Evolutionary conservation across 2,888 invertebrate genomes (phyloP).

Genomic region (Acutogordius australiensis): DNA sequence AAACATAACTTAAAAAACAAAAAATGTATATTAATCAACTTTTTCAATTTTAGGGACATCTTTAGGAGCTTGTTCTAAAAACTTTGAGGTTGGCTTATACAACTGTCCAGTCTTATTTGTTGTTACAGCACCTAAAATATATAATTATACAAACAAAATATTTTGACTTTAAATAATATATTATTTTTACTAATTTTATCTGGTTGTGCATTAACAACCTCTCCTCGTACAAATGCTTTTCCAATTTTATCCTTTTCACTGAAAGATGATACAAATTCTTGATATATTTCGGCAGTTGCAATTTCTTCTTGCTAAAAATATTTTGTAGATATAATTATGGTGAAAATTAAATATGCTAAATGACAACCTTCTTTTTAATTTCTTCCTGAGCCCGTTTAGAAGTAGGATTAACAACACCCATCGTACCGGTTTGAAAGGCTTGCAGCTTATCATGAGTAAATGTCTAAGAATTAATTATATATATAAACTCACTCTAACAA

Average conservation of each 20-base stretch:
- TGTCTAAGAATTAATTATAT: too few species aligned
- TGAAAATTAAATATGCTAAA: constrained; percentile 13
- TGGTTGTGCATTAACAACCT: constrained; percentile 67
- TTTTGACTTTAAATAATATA: constrained; percentile 15
- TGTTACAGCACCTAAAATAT: constrained; percentile 18
- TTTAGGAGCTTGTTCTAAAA: constrained; percentile 20
- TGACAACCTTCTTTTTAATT: constrained; percentile 19
- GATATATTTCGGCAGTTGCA: constrained; percentile 39
- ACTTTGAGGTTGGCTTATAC: constrained; percentile 59
- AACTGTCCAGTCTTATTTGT: constrained; percentile 49
- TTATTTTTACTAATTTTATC: constrained; percentile 37
- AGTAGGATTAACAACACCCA: constrained; percentile 20
- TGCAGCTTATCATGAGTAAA: constrained; percentile 21
- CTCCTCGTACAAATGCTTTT: constrained; percentile 90
- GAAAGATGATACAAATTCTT: constrained; percentile 87
- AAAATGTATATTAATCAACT: too few species aligned
- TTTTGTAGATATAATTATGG: constrained; percentile 16
- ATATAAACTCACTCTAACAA: too few species aligned
- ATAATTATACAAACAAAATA: not conserved
- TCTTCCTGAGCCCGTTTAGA: constrained; percentile 22
- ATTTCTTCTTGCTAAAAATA: constrained; percentile 28
- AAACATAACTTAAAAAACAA: too few species aligned
- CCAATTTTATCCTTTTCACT: constrained; percentile 37
- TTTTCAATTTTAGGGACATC: constrained; percentile 14
- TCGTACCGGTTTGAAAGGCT: constrained; percentile 21